Evolutionary conservation across 2,797 vertebrate species (phyloP), one percentile per base, ranked within the genome.

Genomic region (Mus minutoides): DNA sequence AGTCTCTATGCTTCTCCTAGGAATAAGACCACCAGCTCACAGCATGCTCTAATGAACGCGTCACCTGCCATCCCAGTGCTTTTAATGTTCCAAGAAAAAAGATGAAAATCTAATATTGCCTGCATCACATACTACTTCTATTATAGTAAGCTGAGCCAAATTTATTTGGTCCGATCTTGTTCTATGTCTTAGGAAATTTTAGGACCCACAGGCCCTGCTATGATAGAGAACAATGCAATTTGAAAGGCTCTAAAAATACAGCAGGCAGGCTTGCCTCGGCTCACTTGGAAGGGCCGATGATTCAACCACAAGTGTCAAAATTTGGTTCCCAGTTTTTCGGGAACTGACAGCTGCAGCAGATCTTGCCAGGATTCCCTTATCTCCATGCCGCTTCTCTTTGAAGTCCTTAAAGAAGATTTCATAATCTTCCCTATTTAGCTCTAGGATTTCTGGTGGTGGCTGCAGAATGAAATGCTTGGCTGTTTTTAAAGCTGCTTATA

Each of bases 221-320:
- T 98, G 97, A 98, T 95, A 87, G 97, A 98, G 97, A 40, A 98
- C 97, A 98, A 97, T 96, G 97, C 90, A 8, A 95, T 98, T 94
- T 97, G 98, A 97, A 98, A 96, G 96, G 89, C 89, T 97, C 98
- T 98, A 98, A 98, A 99, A 98, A 98, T 98, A 98, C 0, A 8
- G 46, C 46, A 46, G 46, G 26, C 95, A 82, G 97, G 97, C 98
- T 98, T 98, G 97, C 98, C 98, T 96, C 96, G 97, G 98, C 98
- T 98, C 97, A 96, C 98, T 98, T 98, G 97, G 98, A 98, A 98
- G 82, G 95, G 98, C 98, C 97, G 97, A 98, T 98, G 96, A 97
- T 90, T 98, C 97, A 98, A 97, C 98, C 98, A 98, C 95, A 98
- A 98, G 98, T 97, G 98, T 97, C 98, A 98, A 94, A 98, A 98